These are phyloP conservation scores for Invenusta paracnida DNA, from an alignment of 2,888 invertebrate species.

Conservation along the genomic window DNA sequence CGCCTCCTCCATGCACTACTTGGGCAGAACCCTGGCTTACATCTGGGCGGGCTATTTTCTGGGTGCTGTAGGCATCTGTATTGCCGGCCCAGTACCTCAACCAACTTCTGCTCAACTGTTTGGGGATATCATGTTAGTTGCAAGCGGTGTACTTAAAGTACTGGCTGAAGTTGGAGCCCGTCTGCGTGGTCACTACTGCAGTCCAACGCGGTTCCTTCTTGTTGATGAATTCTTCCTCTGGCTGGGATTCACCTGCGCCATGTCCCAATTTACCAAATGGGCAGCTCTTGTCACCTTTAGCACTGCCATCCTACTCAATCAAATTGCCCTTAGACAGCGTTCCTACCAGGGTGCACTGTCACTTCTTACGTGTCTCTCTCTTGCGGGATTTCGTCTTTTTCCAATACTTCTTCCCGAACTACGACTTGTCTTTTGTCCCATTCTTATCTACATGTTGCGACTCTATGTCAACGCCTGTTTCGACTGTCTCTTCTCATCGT, in stretches of 20 bases:
- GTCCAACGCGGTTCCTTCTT: background rate
- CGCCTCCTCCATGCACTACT: background rate
- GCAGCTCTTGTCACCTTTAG: background rate
- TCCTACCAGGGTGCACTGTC: background rate
- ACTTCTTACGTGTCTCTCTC: background rate
- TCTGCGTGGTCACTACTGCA: background rate
- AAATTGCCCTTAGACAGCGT: background rate
- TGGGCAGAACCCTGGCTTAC: background rate
- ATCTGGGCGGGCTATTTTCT: slow-evolving; percentile 5
- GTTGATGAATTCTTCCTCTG: background rate
- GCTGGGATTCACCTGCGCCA: background rate
- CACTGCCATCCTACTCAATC: background rate
- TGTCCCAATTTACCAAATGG: background rate
- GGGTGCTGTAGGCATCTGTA: background rate
- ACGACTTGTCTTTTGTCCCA: background rate
- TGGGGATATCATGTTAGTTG: background rate
- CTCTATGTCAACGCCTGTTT: slow-evolving; percentile 1
- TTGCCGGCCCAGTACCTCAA: background rate
- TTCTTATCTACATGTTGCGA: slow-evolving; percentile 28
- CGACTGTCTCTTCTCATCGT: slow-evolving; percentile 38
- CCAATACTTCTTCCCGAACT: background rate
- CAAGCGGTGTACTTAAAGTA: background rate
- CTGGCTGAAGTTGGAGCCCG: background rate
- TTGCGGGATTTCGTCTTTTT: background rate
- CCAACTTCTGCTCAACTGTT: background rate